phyloP scores from a whole-genome alignment of 2,888 invertebrate species.

The Philhelius pedissequus region DNA sequence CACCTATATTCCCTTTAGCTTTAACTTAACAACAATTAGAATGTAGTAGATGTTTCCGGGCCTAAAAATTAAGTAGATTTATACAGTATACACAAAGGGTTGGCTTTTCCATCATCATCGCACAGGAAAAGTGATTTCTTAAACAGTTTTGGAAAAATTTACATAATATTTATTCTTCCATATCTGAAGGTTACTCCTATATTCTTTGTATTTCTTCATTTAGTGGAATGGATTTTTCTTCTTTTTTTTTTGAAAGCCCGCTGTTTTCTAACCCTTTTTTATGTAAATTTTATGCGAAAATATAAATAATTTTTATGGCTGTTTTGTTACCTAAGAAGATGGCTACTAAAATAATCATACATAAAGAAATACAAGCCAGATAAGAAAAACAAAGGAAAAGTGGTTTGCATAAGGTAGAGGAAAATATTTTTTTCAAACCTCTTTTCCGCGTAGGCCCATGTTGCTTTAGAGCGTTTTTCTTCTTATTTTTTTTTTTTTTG shows the following conservation, averaged over 20 bases:
- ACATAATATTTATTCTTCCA: slow-evolving; percentile 4
- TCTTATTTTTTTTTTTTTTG: neutral
- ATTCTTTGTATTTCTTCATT: slow-evolving; percentile 8
- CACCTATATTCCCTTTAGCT: neutral
- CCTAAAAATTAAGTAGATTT: neutral
- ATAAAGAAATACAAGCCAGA: too few species aligned
- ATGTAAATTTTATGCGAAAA: slow-evolving; percentile 53
- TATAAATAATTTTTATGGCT: slow-evolving; percentile 29
- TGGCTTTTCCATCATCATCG: neutral
- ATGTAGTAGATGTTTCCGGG: neutral
- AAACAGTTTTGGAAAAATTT: slow-evolving; percentile 28
- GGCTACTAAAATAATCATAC: neutral
- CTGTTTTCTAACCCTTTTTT: slow-evolving; percentile 29
- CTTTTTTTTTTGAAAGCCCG: neutral
- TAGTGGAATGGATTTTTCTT: slow-evolving; percentile 31
- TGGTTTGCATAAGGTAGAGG: too few species aligned
- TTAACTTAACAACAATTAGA: neutral
- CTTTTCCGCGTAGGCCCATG: too few species aligned
- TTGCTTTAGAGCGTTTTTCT: too few species aligned
- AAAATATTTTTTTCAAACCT: too few species aligned
- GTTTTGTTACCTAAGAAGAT: neutral
- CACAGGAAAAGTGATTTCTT: neutral
- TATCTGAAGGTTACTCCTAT: slow-evolving; percentile 10
- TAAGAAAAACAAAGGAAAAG: neutral
- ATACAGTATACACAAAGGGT: neutral